Percentiles rank a stretch among this genome's conserved stretches.
Evolutionary conservation across 2,113 vertebrate species (phyloP).

Genomic region (Caracal caracal): DNA sequence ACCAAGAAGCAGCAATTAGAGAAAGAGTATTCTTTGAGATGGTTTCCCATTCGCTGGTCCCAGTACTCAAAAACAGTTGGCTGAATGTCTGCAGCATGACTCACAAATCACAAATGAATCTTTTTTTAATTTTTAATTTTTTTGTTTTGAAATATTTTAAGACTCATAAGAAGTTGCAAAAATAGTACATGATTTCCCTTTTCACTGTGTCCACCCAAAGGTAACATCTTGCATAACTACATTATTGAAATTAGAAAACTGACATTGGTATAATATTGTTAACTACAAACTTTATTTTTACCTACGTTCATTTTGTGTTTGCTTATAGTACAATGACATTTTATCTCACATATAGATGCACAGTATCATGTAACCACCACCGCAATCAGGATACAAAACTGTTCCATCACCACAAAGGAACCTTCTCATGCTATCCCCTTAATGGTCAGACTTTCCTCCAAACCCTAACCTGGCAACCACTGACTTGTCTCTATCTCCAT

Average conservation of each 20-base stretch:
- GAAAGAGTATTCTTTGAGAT: not conserved
- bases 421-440: not conserved
- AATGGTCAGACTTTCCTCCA: not conserved
- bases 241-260: not conserved
- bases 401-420: not conserved
- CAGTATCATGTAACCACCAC: not conserved
- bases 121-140: not conserved
- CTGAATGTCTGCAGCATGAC: not conserved
- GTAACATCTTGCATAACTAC: not conserved
- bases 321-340: not conserved
- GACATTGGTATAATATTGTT: not conserved
- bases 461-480: not conserved
- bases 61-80: not conserved
- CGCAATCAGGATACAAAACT: not conserved
- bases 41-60: not conserved
- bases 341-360: not conserved
- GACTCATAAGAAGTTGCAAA: not conserved
- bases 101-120: not conserved
- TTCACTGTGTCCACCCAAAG: not conserved
- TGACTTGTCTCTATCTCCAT: not conserved
- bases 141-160: not conserved
- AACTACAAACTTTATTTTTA: not conserved
- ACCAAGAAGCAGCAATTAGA: not conserved
- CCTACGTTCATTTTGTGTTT: not conserved
- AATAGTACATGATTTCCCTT: not conserved